A percentile compares a stretch with the other conserved stretches of the same genome.
phyloP scores from a whole-genome alignment of 2,888 invertebrate genomes.

The Pheosia tremula region DNA sequence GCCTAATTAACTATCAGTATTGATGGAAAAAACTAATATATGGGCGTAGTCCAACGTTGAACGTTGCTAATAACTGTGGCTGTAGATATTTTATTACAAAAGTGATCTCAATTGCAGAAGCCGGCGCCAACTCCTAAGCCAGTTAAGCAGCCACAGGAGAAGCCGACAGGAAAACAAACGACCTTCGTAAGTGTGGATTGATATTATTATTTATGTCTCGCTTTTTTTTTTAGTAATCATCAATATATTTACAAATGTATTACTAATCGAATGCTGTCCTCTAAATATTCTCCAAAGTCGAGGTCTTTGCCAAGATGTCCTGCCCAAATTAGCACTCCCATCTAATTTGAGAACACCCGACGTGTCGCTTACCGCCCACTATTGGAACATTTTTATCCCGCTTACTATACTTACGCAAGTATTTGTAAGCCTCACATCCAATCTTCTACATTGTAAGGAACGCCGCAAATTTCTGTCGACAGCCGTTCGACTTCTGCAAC shows the following conservation, averaged over 20 bases:
- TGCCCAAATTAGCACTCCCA: slow-evolving; percentile 1
- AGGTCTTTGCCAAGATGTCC: slow-evolving; percentile 3
- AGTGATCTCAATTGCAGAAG: slow-evolving; percentile 48
- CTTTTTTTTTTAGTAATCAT: neutral
- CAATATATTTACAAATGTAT: neutral
- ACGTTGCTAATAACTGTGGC: too few relatives aligned
- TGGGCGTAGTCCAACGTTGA: too few relatives aligned
- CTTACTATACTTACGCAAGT: neutral
- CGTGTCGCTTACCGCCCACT: neutral
- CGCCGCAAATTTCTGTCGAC: too few relatives aligned
- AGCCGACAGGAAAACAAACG: slow-evolving; percentile 73
- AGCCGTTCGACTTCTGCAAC: too few relatives aligned
- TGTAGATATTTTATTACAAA: neutral
- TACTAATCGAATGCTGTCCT: neutral
- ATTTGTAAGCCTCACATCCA: neutral
- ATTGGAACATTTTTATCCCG: neutral
- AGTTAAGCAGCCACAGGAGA: slow-evolving; percentile 60
- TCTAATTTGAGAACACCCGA: slow-evolving; percentile 1
- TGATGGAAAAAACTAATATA: too few relatives aligned
- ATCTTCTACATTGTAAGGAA: neutral
- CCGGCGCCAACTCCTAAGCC: slow-evolving; percentile 73
- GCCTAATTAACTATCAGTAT: too few relatives aligned
- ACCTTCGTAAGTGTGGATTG: slow-evolving; percentile 72
- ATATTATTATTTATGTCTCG: neutral
- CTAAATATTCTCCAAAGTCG: neutral